Conservation (phyloP, 2,888 invertebrate species). For the Aspidapion aeneum region DNA sequence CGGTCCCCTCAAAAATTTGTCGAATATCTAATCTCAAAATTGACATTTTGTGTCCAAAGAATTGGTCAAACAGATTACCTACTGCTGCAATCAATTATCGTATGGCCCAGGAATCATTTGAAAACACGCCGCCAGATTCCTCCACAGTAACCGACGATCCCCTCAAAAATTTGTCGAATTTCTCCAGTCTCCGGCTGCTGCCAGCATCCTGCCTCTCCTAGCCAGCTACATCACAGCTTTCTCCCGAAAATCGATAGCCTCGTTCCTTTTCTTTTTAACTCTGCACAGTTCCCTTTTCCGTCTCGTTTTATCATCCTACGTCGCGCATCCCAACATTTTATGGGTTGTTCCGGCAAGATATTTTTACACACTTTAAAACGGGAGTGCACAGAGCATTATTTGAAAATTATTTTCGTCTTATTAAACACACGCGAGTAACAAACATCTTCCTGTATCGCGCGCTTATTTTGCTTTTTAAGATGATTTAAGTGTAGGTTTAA, state of each 20-base stretch:
- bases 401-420: neutral
- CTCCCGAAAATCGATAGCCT: neutral
- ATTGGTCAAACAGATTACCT: too few species aligned
- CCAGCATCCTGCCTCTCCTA: neutral
- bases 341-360: slow-evolving; percentile 44
- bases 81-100: too few species aligned
- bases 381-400: neutral
- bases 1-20: too few species aligned
- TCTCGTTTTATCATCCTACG: slow-evolving; percentile 10
- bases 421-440: neutral
- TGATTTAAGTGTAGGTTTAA: neutral
- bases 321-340: slow-evolving; percentile 37
- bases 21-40: too few species aligned
- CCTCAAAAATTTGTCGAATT: neutral
- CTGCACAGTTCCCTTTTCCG: neutral
- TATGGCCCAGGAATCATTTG: neutral
- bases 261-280: neutral
- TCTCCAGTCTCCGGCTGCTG: neutral
- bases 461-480: neutral
- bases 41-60: too few species aligned
- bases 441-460: neutral
- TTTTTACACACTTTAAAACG: slow-evolving; percentile 37
- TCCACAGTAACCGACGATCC: neutral
- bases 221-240: neutral
- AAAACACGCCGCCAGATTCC: neutral